These are phyloP conservation scores for Hecatera dysodea DNA, from an alignment of 2,888 invertebrate species.

Conservation along the genomic window DNA sequence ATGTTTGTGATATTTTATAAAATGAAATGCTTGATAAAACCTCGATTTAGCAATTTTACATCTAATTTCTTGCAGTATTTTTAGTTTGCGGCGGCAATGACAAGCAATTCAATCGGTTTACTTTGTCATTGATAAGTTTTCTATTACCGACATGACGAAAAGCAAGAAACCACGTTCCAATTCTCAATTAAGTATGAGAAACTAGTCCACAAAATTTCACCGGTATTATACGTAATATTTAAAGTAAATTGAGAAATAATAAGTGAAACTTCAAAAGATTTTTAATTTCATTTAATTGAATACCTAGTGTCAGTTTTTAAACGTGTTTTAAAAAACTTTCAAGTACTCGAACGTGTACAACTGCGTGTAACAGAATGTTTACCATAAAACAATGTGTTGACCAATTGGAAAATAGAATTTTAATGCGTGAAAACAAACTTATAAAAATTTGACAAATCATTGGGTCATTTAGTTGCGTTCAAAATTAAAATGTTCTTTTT, in stretches of 20 bases:
- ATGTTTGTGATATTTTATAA: constrained; percentile 87
- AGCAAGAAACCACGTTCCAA: neutral
- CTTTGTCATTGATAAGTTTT: constrained; percentile 66
- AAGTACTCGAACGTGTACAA: fast-evolving
- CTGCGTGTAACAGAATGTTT: constrained; percentile 5
- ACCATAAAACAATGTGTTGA: fast-evolving
- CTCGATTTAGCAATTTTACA: constrained; percentile 52
- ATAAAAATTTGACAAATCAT: constrained; percentile 43
- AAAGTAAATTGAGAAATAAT: too few species aligned
- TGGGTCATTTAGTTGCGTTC: neutral
- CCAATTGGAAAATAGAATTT: constrained; percentile 5
- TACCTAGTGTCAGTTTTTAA: too few species aligned
- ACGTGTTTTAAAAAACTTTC: neutral
- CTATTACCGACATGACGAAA: constrained; percentile 35
- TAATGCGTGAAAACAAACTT: constrained; percentile 21
- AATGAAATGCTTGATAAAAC: constrained; percentile 42
- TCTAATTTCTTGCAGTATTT: constrained; percentile 57
- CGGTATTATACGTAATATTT: too few species aligned
- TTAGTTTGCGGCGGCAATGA: constrained; percentile 78
- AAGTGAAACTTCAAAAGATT: too few species aligned
- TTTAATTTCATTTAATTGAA: too few species aligned
- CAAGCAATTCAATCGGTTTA: constrained; percentile 77
- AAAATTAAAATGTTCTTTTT: neutral
- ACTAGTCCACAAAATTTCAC: neutral
- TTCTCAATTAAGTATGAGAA: fast-evolving